Evolutionary conservation across 1,140 invertebrate species (phyloP).

Genomic region (Pectinophora gossypiella): DNA sequence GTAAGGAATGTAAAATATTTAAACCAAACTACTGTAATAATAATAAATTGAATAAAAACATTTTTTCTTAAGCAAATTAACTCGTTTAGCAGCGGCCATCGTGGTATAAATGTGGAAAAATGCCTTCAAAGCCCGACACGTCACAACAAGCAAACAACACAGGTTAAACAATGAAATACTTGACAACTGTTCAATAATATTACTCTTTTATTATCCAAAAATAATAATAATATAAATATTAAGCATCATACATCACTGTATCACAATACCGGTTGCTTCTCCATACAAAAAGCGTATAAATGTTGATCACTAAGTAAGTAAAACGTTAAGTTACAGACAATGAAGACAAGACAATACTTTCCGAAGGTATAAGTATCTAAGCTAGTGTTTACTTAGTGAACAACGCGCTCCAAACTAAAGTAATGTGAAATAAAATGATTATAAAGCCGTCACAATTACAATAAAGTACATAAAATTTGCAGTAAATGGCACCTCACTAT

Average conservation of each 20-base stretch:
- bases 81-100: too few relatives aligned
- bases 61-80: too few relatives aligned
- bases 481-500: slow-evolving; percentile 64
- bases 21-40: too few relatives aligned
- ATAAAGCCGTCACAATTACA: slow-evolving; percentile 37
- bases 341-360: too few relatives aligned
- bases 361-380: too few relatives aligned
- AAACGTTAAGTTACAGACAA: too few relatives aligned
- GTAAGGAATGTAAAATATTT: too few relatives aligned
- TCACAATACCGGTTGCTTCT: slow-evolving; percentile 59
- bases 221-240: slow-evolving; percentile 55
- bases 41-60: too few relatives aligned
- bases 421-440: slow-evolving; percentile 18
- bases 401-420: slow-evolving; percentile 10
- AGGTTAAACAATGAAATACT: slow-evolving; percentile 64
- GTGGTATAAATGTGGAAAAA: too few relatives aligned
- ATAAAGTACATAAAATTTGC: slow-evolving; percentile 42
- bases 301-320: background rate
- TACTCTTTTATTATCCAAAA: slow-evolving; percentile 67
- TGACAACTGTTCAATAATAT: slow-evolving; percentile 52
- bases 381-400: background rate
- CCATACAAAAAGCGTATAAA: slow-evolving; percentile 33
- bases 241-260: slow-evolving; percentile 61
- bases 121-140: slow-evolving; percentile 7
- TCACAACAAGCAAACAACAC: slow-evolving; percentile 22